Evolutionary conservation across 1,140 invertebrate genomes (phyloP), one percentile per base, ranked within the genome.

Genomic region (Euglossa dilemma): DNA sequence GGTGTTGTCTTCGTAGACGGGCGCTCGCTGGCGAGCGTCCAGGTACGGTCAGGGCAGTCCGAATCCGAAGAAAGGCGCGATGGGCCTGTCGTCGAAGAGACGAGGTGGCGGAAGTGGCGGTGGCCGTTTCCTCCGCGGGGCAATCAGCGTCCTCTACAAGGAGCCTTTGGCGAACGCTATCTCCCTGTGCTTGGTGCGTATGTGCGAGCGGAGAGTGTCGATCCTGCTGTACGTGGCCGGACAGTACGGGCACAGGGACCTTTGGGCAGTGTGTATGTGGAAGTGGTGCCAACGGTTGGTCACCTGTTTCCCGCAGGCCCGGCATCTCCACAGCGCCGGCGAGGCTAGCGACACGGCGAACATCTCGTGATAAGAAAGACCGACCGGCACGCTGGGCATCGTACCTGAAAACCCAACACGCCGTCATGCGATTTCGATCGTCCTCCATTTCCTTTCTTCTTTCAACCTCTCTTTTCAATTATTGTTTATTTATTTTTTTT

Each of bases 271-370:
- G 93, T 98, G 97, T 85, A 97, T 97, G 94, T 97, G 97, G 94
- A 96, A 97, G 94, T 98, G 97, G 94, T 98, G 97, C 97, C 97
- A 97, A 90, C 97, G 95, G 94, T 97, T 97, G 91, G 97, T 97
- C 77, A 98, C 97, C 94, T 97, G 96, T 95, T 98, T 98, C 90
- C 96, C 96, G 94, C 97, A 98, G 28, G 96, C 95, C 87, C 96
- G 96, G 94, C 97, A 98, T 92, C 95, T 95, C 96, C 96, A 97
- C 90, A 97, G 95, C 73, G 96, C 95, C 50, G 96, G 95, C 84
- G 95, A 96, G 86, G 96, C 96, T 74, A 96, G 93, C 73, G 96
- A 96, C 89, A 95, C 95, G 88, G 96, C 96, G 93, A 97, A 97
- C 96, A 97, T 96, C 95, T 97, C 95, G 95, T 97, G 96, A 95